A percentile compares a stretch with the other conserved stretches of the same genome.
These are phyloP conservation scores for Homarus gammarus DNA, from an alignment of 2,888 invertebrate species.

Conservation along the genomic window DNA sequence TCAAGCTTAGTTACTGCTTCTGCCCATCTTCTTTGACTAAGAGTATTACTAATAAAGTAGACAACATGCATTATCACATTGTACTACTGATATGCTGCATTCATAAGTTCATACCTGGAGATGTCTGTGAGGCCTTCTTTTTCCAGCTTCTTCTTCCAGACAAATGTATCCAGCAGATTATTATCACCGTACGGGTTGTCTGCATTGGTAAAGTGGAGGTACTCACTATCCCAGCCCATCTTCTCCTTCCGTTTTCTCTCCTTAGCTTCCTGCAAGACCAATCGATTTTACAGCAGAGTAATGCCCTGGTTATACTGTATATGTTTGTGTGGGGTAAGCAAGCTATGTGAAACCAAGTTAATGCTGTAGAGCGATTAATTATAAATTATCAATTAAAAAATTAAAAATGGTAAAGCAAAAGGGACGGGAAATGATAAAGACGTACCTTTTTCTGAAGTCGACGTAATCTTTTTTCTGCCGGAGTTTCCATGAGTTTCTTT, in stretches of 20 bases:
- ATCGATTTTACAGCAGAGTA: background rate
- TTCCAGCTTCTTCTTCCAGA: constrained; percentile 97
- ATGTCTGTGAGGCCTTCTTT: constrained; percentile 92
- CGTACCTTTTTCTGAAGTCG: constrained; percentile 89
- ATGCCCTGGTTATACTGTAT: background rate
- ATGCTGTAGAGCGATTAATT: background rate
- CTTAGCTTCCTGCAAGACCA: constrained; percentile 84
- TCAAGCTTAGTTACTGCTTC: too few relatives aligned
- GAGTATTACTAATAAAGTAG: too few relatives aligned
- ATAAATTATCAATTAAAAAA: background rate
- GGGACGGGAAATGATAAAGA: background rate
- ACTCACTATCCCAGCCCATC: constrained; percentile 99
- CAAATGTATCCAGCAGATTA: constrained; percentile 94
- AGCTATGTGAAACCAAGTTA: background rate
- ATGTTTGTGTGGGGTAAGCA: background rate
- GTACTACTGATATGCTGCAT: too few relatives aligned
- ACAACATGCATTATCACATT: too few relatives aligned
- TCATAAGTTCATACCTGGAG: constrained; percentile 80
- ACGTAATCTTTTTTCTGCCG: constrained; percentile 93
- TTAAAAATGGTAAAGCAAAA: background rate
- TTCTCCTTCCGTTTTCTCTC: constrained; percentile 90
- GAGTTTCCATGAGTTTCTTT: constrained; percentile 92
- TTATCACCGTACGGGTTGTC: constrained; percentile 99
- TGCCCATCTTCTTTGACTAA: too few relatives aligned
- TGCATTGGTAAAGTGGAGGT: constrained; percentile 96